Evolutionary conservation across 2,797 vertebrate species (phyloP).

Genomic region (Artibeus jamaicensis): DNA sequence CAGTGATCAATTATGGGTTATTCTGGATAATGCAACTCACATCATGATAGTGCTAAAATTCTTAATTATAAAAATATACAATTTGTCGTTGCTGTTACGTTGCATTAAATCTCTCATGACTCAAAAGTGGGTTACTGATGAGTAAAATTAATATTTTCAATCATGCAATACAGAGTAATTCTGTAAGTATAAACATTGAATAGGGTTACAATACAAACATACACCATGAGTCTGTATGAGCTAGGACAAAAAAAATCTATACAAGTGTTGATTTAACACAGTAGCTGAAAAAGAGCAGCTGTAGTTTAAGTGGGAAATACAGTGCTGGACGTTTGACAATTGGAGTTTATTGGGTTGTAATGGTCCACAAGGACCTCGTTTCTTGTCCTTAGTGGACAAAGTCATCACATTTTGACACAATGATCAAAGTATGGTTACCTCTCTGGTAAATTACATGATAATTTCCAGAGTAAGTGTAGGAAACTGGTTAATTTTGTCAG

Average conservation of each 20-base stretch:
- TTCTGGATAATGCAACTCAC: not conserved
- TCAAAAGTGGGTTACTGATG: not conserved
- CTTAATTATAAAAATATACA: conserved; percentile 10
- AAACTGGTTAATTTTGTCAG: not conserved
- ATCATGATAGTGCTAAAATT: not conserved
- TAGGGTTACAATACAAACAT: not conserved
- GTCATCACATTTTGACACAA: not conserved
- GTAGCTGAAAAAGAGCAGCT: not conserved
- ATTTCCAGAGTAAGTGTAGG: not conserved
- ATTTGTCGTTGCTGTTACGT: not conserved
- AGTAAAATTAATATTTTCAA: conserved; percentile 23
- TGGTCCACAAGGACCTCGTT: not conserved
- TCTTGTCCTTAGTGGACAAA: not conserved
- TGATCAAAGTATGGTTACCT: not conserved
- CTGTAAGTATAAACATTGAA: not conserved
- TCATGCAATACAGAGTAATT: not conserved
- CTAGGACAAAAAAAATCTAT: not conserved
- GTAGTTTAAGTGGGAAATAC: not conserved
- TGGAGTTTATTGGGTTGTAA: not conserved
- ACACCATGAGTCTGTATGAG: not conserved
- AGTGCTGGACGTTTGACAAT: not conserved
- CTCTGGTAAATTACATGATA: not conserved
- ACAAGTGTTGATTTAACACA: not conserved
- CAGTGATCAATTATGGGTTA: not conserved
- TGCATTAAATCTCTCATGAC: not conserved